Evolutionary conservation across 2,888 invertebrate genomes (phyloP), one percentile per base, ranked within the genome.

Genomic region (Meteorus colon): DNA sequence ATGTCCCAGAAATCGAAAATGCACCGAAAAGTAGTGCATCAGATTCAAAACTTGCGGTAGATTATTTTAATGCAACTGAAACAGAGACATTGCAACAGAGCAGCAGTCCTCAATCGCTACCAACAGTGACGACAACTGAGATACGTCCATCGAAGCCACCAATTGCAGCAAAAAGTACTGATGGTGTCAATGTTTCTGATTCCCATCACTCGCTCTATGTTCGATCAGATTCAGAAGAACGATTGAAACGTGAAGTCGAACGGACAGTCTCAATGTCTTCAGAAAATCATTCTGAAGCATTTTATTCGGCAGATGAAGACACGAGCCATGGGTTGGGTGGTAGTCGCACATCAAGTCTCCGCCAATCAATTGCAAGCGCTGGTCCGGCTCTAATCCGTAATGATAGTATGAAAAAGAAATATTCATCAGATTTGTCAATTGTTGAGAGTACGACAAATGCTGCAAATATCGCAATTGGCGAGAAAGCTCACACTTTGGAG

Each of bases 231-330:
- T 92, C 92, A 0, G 94, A 94, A 66, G 94, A 94, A 79, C 89
- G 90, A 37, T 82, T 92, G 6, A 91, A 91, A 45, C 92, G 92
- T 82, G 93, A 94, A 89, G 94, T 94, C 0, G 96, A 96, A 89
- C 91, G 97, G 83, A 96, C 97, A 0, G 94, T 95, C 86, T 97
- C 96, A 0, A 94, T 97, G 87, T 96, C 96, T 1, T 96, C 96
- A 77, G 96, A 97, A 89, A 97, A 97, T 88, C 96, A 96, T 84
- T 96, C 96, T 0, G 97, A 97, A 90, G 95, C 95, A 71, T 98
- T 97, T 90, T 97, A 96, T 88, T 97, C 97, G 0, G 97, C 97
- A 0, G 97, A 97, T 86, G 97, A 98, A 90, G 97, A 97, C 82
- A 92, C 95, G 83, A 91, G 92, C 82, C 87, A 91, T 51, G 92